phyloP scores from a whole-genome alignment of 2,113 vertebrate genomes.

The Phocoena phocoena region DNA sequence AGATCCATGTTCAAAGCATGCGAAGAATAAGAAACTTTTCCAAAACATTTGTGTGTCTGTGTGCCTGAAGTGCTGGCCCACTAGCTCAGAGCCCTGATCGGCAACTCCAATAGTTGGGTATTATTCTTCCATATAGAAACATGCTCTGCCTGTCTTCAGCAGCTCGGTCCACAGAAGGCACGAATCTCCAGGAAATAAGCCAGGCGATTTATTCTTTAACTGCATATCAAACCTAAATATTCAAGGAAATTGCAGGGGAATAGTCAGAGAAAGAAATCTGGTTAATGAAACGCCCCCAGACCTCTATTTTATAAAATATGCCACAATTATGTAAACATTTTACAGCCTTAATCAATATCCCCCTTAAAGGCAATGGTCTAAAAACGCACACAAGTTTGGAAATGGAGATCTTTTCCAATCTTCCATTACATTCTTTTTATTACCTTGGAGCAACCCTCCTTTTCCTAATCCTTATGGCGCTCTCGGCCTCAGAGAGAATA shows the following conservation, averaged over 20 bases:
- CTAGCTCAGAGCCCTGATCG: neutral
- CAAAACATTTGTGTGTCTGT: neutral
- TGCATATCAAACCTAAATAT: slow-evolving; percentile 37
- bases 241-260: slow-evolving; percentile 29
- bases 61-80: neutral
- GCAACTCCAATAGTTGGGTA: neutral
- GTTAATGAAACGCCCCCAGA: slow-evolving; percentile 17
- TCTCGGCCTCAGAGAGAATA: slow-evolving; percentile 22
- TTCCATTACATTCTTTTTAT: neutral
- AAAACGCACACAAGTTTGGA: neutral
- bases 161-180: neutral
- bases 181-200: slow-evolving; percentile 4
- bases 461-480: slow-evolving; percentile 22
- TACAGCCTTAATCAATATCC: slow-evolving; percentile 45
- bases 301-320: slow-evolving; percentile 67
- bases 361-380: neutral
- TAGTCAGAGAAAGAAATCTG: slow-evolving; percentile 35
- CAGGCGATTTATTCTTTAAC: slow-evolving; percentile 36
- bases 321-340: slow-evolving; percentile 46
- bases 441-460: neutral
- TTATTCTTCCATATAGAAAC: neutral
- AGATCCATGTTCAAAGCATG: neutral
- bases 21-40: slow-evolving; percentile 4
- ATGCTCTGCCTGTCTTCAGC: neutral
- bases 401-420: neutral